phyloP scores from a whole-genome alignment of 2,113 vertebrate genomes.

The Alectura lathami region DNA sequence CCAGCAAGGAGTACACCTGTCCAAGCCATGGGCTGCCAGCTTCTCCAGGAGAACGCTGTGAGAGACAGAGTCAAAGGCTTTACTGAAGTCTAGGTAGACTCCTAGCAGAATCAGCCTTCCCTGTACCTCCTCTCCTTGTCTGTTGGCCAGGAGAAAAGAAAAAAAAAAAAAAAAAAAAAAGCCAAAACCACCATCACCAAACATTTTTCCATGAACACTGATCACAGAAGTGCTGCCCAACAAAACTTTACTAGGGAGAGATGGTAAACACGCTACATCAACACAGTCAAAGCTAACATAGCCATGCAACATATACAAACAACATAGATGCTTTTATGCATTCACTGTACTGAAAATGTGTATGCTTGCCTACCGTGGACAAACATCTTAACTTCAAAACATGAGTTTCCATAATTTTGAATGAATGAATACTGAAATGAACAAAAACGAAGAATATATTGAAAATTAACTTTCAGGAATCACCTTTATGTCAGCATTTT shows the following conservation, averaged over 20 bases:
- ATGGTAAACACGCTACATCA: neutral
- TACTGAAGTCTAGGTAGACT: no score
- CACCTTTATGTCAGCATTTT: neutral
- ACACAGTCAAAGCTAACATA: neutral
- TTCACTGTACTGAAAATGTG: neutral
- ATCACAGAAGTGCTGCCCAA: neutral
- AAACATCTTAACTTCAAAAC: neutral
- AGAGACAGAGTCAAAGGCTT: no score
- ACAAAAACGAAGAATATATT: neutral
- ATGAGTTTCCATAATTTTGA: neutral
- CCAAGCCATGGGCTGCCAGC: no score
- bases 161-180: neutral
- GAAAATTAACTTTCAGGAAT: neutral
- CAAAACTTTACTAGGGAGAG: neutral
- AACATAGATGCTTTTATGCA: neutral
- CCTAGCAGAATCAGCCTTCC: neutral
- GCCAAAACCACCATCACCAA: accelerated
- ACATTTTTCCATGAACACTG: neutral
- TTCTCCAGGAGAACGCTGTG: no score
- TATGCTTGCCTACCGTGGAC: neutral
- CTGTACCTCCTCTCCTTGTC: neutral
- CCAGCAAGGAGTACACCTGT: no score
- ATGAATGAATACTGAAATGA: neutral
- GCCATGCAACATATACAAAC: accelerated
- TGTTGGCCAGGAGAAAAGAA: neutral